These are phyloP conservation scores for Drosophila lini DNA, from an alignment of 1,140 invertebrate species.

Conservation along the genomic window DNA sequence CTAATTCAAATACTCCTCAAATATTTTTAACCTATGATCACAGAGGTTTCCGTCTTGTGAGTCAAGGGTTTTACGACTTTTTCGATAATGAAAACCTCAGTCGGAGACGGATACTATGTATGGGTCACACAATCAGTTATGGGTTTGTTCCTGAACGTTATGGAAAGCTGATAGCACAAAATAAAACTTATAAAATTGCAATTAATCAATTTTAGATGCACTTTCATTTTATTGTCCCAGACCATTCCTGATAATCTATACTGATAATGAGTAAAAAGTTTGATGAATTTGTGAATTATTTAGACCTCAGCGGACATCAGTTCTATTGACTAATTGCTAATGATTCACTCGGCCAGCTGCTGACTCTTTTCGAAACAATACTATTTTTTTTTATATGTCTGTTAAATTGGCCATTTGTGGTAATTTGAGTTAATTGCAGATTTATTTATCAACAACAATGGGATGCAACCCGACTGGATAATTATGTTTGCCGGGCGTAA, in stretches of 20 bases:
- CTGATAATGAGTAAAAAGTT: constrained; percentile 1
- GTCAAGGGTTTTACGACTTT: constrained; percentile 23
- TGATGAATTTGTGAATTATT: constrained; percentile 20
- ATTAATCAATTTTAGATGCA: constrained; percentile 10
- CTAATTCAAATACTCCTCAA: not conserved
- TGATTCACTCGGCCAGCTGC: constrained; percentile 57
- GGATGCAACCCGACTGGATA: not conserved
- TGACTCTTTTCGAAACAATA: constrained; percentile 14
- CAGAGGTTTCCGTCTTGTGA: constrained; percentile 5
- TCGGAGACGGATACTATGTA: constrained; percentile 1
- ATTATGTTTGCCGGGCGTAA: constrained; percentile 4
- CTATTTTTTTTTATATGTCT: not conserved
- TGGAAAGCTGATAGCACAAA: constrained; percentile 10
- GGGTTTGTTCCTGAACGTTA: not conserved
- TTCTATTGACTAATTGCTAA: constrained; percentile 43
- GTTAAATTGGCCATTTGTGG: constrained; percentile 16
- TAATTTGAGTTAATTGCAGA: constrained; percentile 33
- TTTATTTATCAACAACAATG: constrained; percentile 16
- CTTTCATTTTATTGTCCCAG: not conserved
- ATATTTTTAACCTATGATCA: constrained; percentile 14
- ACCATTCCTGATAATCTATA: constrained; percentile 3
- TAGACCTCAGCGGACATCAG: not conserved
- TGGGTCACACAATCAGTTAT: not conserved
- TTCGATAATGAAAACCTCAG: constrained; percentile 28
- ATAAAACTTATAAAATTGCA: constrained; percentile 21